Conservation (phyloP, 2,888 invertebrate genomes). For the Daptonema setosum region DNA sequence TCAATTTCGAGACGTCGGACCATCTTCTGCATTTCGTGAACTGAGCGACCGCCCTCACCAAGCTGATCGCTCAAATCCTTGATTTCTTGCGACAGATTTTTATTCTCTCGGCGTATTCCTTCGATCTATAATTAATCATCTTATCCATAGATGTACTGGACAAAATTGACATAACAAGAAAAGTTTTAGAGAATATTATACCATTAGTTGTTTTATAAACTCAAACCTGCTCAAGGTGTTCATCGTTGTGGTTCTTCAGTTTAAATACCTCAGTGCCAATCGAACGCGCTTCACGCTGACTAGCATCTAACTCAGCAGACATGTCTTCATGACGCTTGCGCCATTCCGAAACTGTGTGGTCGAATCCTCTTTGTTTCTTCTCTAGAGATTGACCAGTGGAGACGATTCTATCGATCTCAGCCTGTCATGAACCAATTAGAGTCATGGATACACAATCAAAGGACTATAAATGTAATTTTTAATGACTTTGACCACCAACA, state of each 20-base stretch:
- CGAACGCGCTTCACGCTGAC: constrained; percentile 97
- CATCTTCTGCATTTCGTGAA: constrained; percentile 95
- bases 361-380: constrained; percentile 97
- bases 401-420: constrained; percentile 31
- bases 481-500: no score
- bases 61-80: constrained; percentile 98
- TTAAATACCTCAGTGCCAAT: constrained; percentile 98
- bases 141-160: no score
- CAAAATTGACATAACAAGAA: no score
- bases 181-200: no score
- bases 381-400: constrained; percentile 42
- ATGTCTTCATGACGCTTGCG: constrained; percentile 92
- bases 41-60: constrained; percentile 94
- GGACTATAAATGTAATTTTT: no score
- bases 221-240: constrained; percentile 14
- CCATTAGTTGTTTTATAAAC: no score
- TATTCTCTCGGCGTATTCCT: constrained; percentile 93
- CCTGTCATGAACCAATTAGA: constrained; percentile 73
- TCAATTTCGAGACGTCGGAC: constrained; percentile 95
- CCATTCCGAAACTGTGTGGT: constrained; percentile 99
- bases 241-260: constrained; percentile 47
- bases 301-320: constrained; percentile 85
- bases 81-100: constrained; percentile 91
- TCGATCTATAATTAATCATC: constrained; percentile 11
- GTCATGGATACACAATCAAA: no score